Evolutionary conservation across 2,888 invertebrate species (phyloP), one percentile per base, ranked within the genome.

Genomic region (Chromoteleia sp.): DNA sequence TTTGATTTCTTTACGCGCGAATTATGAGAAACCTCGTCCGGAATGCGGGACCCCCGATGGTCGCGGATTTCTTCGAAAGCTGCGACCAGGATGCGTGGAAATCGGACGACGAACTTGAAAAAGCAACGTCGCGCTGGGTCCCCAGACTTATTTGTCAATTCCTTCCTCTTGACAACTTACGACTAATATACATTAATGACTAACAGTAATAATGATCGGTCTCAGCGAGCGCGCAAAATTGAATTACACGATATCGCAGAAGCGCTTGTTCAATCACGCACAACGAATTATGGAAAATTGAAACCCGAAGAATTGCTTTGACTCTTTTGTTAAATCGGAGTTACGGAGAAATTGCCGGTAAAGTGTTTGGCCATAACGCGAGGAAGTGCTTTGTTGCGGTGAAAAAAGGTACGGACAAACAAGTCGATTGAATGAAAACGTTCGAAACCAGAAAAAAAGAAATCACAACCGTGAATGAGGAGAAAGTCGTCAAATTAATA

Each of bases 401-500:
- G 17, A 39, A 58, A 75, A 58, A 75, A 50, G n/a, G n/a, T n/a
- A n/a, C n/a, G n/a, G n/a, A n/a, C 33, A 52, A 43, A 61, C 41
- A 52, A 41, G 41, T 19, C 52, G 70, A 61, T 52, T 76, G 52
- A 58, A 61, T 61, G 45, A 61, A 76, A 75, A 56, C 29, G 4
- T 61, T 25, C 21, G 39, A 63, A 54, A 63, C 59, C 52, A 61
- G 45, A 63, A 77, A 63, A 70, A 70, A 77, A 63, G 77, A 68
- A 77, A 77, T 77, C 63, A 59, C 61, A 15, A 54, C 68, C 25
- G 48, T 52, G 58, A 58, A 77, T 17, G 21, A 65, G 33, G 78
- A 78, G 78, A 78, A 78, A 78, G 71, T 71, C 14, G 43, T 19
- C 15, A 58, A 73, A 67, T 65, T 48, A 67, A 73, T 67, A 29